These are phyloP conservation scores for Nicator chloris DNA, from an alignment of 2,113 vertebrate species.

Conservation along the genomic window DNA sequence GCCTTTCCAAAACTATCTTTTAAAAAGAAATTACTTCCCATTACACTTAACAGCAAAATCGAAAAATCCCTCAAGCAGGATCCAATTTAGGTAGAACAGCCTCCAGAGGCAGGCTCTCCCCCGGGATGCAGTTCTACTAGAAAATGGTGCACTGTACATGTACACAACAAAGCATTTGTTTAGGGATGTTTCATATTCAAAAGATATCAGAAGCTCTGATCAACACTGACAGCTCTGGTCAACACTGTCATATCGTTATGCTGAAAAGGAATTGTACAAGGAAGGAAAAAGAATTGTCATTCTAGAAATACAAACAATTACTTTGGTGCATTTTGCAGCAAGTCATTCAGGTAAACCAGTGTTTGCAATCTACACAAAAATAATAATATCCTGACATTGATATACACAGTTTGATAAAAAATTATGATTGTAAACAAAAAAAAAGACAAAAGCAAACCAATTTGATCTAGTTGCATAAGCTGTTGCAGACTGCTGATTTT, in stretches of 20 bases:
- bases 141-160: background rate
- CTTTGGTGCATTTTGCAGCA: background rate
- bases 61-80: background rate
- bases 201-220: background rate
- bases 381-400: background rate
- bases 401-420: background rate
- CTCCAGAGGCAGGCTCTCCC: background rate
- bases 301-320: background rate
- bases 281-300: background rate
- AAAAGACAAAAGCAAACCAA: background rate
- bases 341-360: background rate
- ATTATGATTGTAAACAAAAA: background rate
- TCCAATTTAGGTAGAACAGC: background rate
- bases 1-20: background rate
- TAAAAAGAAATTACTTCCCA: background rate
- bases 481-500: constrained; percentile 7
- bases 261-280: background rate
- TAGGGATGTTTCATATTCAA: background rate
- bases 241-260: background rate
- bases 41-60: background rate
- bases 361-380: background rate
- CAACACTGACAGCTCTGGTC: background rate
- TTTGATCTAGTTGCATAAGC: constrained; percentile 3
- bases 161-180: background rate
- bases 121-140: background rate